A percentile compares a stretch with the other conserved stretches of the same genome.
phyloP scores from a whole-genome alignment of 2,888 invertebrate genomes.

The Drosophila quinaria region DNA sequence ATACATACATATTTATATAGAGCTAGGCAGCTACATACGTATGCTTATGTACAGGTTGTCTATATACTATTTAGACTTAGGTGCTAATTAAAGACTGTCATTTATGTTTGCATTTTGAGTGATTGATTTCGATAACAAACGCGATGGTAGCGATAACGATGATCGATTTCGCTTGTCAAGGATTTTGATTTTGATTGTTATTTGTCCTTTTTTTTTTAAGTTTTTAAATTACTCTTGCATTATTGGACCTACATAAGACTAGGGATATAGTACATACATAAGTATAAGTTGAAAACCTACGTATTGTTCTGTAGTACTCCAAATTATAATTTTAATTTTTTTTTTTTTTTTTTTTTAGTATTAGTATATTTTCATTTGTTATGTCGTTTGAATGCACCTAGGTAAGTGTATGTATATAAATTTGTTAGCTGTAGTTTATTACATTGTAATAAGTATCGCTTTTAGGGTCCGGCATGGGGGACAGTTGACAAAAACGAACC shows the following conservation, averaged over 20 bases:
- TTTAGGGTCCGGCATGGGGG: slow-evolving; percentile 28
- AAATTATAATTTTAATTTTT: slow-evolving; percentile 3
- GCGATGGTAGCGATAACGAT: slow-evolving; percentile 8
- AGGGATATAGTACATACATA: slow-evolving; percentile 55
- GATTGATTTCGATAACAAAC: slow-evolving; percentile 16
- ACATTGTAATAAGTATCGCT: slow-evolving; percentile 68
- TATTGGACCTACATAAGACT: slow-evolving; percentile 70
- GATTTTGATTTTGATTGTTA: not conserved
- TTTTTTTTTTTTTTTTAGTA: not conserved
- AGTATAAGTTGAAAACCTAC: slow-evolving; percentile 70
- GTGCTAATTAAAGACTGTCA: slow-evolving; percentile 56
- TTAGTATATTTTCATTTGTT: slow-evolving; percentile 3
- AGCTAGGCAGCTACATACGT: slow-evolving; percentile 27
- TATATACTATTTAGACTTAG: slow-evolving; percentile 50
- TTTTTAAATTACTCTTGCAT: slow-evolving; percentile 28
- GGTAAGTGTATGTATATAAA: slow-evolving; percentile 32
- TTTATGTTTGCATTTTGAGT: slow-evolving; percentile 58
- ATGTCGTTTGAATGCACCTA: slow-evolving; percentile 35
- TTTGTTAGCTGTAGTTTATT: slow-evolving; percentile 50
- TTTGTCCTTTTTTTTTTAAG: not conserved
- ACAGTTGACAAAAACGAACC: slow-evolving; percentile 56
- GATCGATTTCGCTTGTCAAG: slow-evolving; percentile 16
- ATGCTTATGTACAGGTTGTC: slow-evolving; percentile 46
- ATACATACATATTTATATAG: slow-evolving; percentile 33
- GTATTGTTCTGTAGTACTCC: slow-evolving; percentile 53